Evolutionary conservation across 1,140 invertebrate genomes (phyloP).

Genomic region (Zaprionus ornatus): DNA sequence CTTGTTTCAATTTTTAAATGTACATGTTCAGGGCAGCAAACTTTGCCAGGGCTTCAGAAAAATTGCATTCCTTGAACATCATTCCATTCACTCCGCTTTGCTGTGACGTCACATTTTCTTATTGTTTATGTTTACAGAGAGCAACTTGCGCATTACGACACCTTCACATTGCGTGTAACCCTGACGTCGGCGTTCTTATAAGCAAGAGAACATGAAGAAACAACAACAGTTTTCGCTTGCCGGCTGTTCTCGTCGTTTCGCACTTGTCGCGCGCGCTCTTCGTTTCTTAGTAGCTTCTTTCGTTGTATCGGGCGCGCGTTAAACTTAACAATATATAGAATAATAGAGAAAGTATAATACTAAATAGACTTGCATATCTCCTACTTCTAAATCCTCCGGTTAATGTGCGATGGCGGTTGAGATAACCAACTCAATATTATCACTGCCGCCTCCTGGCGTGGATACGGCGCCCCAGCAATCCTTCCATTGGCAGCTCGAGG

Average conservation of each 20-base stretch:
- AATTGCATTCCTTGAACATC: neutral
- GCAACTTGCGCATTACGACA: constrained; percentile 4
- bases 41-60: neutral
- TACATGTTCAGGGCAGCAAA: too few relatives aligned
- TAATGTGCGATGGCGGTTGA: constrained; percentile 36
- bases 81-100: neutral
- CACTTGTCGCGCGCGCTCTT: constrained; percentile 27
- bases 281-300: constrained; percentile 14
- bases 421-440: constrained; percentile 50
- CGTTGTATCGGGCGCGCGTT: constrained; percentile 22
- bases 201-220: constrained; percentile 35
- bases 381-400: neutral
- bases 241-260: constrained; percentile 41
- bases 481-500: constrained; percentile 69
- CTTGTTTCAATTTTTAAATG: neutral
- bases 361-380: constrained; percentile 22
- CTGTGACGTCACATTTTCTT: constrained; percentile 21
- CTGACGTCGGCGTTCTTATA: constrained; percentile 48
- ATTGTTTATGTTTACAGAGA: constrained; percentile 13
- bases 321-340: constrained; percentile 13
- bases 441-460: constrained; percentile 56
- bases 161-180: neutral
- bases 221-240: constrained; percentile 51
- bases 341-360: constrained; percentile 3
- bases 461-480: constrained; percentile 40